Base-by-base conservation (phyloP, 2,888 invertebrate genomes). In the Trichopoda pennipes region DNA sequence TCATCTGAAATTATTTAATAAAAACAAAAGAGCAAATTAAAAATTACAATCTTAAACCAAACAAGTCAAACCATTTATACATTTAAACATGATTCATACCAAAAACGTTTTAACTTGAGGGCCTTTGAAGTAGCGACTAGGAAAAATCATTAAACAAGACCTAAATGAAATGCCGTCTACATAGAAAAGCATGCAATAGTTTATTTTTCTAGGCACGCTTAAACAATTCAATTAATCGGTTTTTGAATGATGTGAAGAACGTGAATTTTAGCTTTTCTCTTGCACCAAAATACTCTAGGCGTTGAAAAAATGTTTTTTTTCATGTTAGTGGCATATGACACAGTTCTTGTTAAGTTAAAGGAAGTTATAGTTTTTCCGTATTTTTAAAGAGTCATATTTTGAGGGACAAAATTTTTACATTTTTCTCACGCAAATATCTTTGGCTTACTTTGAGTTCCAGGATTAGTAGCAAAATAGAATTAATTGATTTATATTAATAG, bases 151-250 rank as follows among this genome's bases (percentile, higher is more conserved):
- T 16, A 61, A 61, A 68, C 32, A 28, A 38, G 17, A 38, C 42
- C 10, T 53, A 8, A 44, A 44, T 21, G 55, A 69, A 51, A 66
- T 3, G 10, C 8, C 19, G 53, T 51, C 47, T 66, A n/a, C 49
- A 14, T 42, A 23, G 38, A 12, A 64, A 53, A 74, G 23, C 42
- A 44, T 55, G 63, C 70, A 74, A 73, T 78, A 81, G 32, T 69
- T 78, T 81, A 77, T 77, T 78, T 81, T 82, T 75, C 78, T 55
- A 70, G 78, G 64, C 78, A 82, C 81, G 81, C 69, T 74, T 60
- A 74, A 75, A 78, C 74, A 82, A 82, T 82, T 82, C 75, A 82
- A 82, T 82, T 75, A 82, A 82, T 82, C 78, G 81, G 81, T 32
- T 78, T 82, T 82, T 75, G 64, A 75, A 78, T 75, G 70, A 82